These are phyloP conservation scores for Strigamia crassipes DNA, from an alignment of 2,888 invertebrate species.

Conservation along the genomic window DNA sequence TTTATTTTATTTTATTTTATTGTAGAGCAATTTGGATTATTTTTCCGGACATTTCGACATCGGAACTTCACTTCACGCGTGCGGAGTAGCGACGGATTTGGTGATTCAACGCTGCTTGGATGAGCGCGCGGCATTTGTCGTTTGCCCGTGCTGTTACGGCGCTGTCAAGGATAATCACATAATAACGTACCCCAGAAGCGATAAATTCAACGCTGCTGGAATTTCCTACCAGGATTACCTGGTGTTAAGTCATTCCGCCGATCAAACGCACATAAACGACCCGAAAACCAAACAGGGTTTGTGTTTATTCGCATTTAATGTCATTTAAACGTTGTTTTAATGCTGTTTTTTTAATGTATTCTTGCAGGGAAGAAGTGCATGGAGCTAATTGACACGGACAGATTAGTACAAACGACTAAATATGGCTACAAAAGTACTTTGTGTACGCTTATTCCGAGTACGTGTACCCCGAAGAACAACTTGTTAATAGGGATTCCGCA, in stretches of 20 bases:
- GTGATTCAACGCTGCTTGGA: constrained; percentile 82
- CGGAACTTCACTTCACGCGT: constrained; percentile 88
- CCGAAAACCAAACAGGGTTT: constrained; percentile 56
- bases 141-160: constrained; percentile 95
- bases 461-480: constrained; percentile 92
- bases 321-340: constrained; percentile 11
- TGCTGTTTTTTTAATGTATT: no score
- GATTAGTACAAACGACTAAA: constrained; percentile 75
- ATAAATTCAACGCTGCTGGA: constrained; percentile 52
- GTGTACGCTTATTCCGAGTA: constrained; percentile 75
- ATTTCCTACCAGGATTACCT: constrained; percentile 68
- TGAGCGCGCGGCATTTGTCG: constrained; percentile 78
- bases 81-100: constrained; percentile 91
- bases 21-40: constrained; percentile 87
- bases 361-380: constrained; percentile 76
- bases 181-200: constrained; percentile 80
- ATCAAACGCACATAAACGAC: constrained; percentile 78
- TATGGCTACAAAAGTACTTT: constrained; percentile 75
- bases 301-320: no score
- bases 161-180: constrained; percentile 79
- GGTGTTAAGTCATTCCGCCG: constrained; percentile 85
- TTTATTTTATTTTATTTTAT: constrained; percentile 35
- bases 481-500: constrained; percentile 71
- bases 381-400: constrained; percentile 85
- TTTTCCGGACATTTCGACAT: constrained; percentile 77